Evolutionary conservation across 2,113 vertebrate genomes (phyloP), one percentile per base, ranked within the genome.

Genomic region (Cryptotis parvus): DNA sequence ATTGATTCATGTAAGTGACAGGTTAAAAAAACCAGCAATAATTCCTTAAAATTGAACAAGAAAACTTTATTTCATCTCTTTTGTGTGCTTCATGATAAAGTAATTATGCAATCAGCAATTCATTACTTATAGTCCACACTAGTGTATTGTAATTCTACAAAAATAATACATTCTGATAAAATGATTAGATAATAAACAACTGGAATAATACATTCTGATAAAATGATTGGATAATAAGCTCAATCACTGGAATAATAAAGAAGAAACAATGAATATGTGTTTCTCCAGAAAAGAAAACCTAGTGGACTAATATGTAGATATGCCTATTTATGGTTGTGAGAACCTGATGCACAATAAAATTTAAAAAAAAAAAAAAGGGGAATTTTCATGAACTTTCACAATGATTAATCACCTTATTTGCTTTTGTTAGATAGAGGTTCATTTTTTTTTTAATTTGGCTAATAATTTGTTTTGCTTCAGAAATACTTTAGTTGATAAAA

Each of bases 31-130:
- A 69, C 14, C 27, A 73, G 58, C 68, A 26, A 27, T 43, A 84
- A 88, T 89, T 75, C 37, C 2, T 33, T 82, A 43, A 80, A 84
- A 89, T 91, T 10, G 93, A 78, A 70, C 6, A n/a, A 41, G 29
- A 76, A 10, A 10, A 52, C 82, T 91, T 92, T 91, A 84, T 82
- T 97, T 90, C 10, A 82, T 72, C 16, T 87, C 18, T 68, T 87
- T 61, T 69, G 26, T 91, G 58, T 61, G 12, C 31, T 88, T 27
- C 43, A 41, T 94, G 39, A 83, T 92, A 89, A 93, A 95, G 31
- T 93, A 92, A 94, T 95, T 94, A 92, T 76, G 14, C 27, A 95
- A 85, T 93, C 81, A 92, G 58, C 89, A 89, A 89, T 94, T 95
- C 92, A 95, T 95, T 69, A 95, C 70, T 87, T 81, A 15, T 84